phyloP scores from a whole-genome alignment of 2,113 vertebrate genomes.

The Melanotaenia duboulayi region DNA sequence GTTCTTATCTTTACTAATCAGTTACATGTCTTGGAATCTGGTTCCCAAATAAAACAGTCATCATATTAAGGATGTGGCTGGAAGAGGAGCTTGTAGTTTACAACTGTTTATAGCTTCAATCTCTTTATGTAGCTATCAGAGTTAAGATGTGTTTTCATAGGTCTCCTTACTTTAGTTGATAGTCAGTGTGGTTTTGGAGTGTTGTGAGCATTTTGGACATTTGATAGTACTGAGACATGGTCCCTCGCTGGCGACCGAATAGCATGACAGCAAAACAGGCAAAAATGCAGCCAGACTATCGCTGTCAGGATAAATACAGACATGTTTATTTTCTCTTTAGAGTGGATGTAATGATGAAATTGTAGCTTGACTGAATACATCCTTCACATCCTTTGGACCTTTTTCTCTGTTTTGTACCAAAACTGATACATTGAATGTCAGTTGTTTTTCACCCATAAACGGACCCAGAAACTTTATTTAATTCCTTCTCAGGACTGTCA shows the following conservation, averaged over 20 bases:
- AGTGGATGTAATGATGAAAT: slow-evolving; percentile 6
- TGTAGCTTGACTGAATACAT: background rate
- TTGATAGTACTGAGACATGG: background rate
- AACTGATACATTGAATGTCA: background rate
- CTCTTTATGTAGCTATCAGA: slow-evolving; percentile 10
- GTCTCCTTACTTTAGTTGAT: slow-evolving; percentile 1
- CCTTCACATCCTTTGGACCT: background rate
- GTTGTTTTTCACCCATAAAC: background rate
- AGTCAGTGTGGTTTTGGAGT: slow-evolving; percentile 23
- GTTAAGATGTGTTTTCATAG: background rate
- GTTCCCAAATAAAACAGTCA: slow-evolving; percentile 32
- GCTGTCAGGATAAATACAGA: slow-evolving; percentile 28
- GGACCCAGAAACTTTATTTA: background rate
- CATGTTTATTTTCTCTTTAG: background rate
- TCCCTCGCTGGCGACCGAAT: slow-evolving; percentile 22
- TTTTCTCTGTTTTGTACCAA: background rate
- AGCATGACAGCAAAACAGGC: slow-evolving; percentile 10
- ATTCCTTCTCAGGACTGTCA: background rate
- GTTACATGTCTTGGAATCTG: slow-evolving; percentile 7
- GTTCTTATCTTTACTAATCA: background rate
- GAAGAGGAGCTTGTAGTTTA: slow-evolving; percentile 26
- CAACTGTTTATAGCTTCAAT: slow-evolving; percentile 29
- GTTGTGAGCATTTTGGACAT: slow-evolving; percentile 14
- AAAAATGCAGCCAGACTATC: background rate
- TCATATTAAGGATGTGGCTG: slow-evolving; percentile 24